Conservation (phyloP, 2,888 invertebrate genomes). For the Agriopis aurantiaria region DNA sequence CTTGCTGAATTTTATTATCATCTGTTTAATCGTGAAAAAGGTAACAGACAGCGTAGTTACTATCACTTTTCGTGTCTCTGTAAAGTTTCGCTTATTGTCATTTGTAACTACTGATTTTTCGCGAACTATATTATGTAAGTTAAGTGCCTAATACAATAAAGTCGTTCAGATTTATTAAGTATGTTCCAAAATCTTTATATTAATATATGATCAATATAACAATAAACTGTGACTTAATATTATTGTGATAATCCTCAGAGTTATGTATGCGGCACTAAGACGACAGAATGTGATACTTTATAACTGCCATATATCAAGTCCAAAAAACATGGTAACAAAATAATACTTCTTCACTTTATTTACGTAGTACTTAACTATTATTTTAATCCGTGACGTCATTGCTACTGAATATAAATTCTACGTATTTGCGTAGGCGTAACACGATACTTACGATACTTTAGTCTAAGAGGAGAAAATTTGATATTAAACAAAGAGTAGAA, state of each 20-base stretch:
- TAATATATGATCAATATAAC: slow-evolving; percentile 5
- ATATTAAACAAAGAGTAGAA: not conserved
- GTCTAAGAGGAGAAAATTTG: not conserved
- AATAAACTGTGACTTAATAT: slow-evolving; percentile 6
- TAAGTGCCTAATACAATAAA: no score
- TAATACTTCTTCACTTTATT: slow-evolving; percentile 8
- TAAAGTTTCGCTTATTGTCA: no score
- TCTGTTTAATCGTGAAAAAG: no score
- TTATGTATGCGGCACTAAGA: slow-evolving; percentile 2
- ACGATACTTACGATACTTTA: not conserved
- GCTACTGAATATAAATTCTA: slow-evolving; percentile 2
- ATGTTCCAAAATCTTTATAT: no score
- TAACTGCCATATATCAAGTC: slow-evolving; percentile 19
- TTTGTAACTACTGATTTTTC: no score
- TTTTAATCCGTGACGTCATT: not conserved
- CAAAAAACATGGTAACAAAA: slow-evolving; percentile 29
- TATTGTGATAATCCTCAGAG: slow-evolving; percentile 18
- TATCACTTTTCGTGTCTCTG: no score
- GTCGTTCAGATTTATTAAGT: no score
- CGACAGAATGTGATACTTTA: slow-evolving; percentile 18
- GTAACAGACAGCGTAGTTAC: no score
- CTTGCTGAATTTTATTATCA: no score
- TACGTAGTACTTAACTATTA: not conserved
- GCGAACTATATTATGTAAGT: no score
- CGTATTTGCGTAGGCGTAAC: not conserved